Conservation (phyloP, 37 sponge, comb jelly and placozoan species). For the Chondrilla cf. caribensis region DNA sequence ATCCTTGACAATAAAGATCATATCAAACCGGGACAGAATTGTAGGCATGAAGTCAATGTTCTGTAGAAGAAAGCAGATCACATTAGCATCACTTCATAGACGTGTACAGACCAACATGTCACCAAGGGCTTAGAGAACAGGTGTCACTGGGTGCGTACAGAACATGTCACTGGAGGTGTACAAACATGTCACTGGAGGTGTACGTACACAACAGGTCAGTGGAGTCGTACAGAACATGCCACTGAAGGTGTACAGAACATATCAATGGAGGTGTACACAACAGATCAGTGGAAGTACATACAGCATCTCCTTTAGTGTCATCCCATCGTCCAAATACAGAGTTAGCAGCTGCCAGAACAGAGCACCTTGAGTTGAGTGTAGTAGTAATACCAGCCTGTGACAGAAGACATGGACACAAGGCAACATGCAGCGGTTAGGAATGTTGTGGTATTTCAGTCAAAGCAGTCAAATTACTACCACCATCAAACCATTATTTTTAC, state of each 20-base stretch:
- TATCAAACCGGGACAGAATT: conserved; percentile 97
- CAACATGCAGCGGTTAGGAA: background rate
- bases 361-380: conserved; percentile 97
- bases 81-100: background rate
- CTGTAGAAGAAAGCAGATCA: conserved; percentile 25
- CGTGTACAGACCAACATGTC: too few species aligned
- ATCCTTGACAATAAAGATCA: conserved; percentile 99
- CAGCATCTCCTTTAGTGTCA: conserved; percentile 95
- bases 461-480: too few species aligned
- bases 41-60: conserved; percentile 99
- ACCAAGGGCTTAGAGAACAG: too few species aligned
- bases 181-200: background rate
- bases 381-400: conserved; percentile 98
- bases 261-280: background rate
- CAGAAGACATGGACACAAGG: background rate
- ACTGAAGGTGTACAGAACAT: too few species aligned
- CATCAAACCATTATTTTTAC: too few species aligned
- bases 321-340: conserved; percentile 99
- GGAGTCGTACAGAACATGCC: too few species aligned
- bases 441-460: too few species aligned
- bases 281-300: conserved; percentile 2
- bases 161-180: background rate
- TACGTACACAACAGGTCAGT: too few species aligned
- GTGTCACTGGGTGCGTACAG: too few species aligned
- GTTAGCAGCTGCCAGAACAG: conserved; percentile 99